Conservation (phyloP, 2,113 vertebrate species). For the Bubalus kerabau region DNA sequence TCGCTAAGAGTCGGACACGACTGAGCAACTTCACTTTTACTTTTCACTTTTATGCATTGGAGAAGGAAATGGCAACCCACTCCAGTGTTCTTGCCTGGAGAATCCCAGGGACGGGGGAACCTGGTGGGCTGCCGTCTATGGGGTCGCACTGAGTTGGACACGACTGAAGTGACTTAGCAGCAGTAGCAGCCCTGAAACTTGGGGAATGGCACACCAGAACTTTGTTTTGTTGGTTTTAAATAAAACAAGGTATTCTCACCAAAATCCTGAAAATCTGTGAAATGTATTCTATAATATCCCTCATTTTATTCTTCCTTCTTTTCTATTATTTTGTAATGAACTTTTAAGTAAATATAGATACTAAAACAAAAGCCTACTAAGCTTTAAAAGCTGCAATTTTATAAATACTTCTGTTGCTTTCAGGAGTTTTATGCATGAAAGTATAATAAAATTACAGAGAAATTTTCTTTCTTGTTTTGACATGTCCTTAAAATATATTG, state of each 20-base stretch:
- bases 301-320: neutral
- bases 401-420: neutral
- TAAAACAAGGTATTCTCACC: neutral
- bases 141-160: too few species aligned
- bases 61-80: too few species aligned
- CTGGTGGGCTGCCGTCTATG: too few species aligned
- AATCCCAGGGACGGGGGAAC: too few species aligned
- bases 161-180: too few species aligned
- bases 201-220: neutral
- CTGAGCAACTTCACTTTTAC: too few species aligned
- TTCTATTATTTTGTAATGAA: neutral
- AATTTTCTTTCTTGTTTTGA: neutral
- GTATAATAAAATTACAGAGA: neutral
- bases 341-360: neutral
- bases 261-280: neutral
- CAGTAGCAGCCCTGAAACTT: neutral
- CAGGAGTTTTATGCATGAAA: neutral
- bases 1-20: too few species aligned
- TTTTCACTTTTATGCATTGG: too few species aligned
- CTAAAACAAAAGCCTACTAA: neutral
- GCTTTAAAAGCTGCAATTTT: neutral
- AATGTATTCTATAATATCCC: neutral
- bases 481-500: neutral
- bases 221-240: neutral
- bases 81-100: too few species aligned